A percentile compares a stretch with the other conserved stretches of the same genome.
phyloP scores from a whole-genome alignment of 2,888 invertebrate species.

The Cheilosia grossa region DNA sequence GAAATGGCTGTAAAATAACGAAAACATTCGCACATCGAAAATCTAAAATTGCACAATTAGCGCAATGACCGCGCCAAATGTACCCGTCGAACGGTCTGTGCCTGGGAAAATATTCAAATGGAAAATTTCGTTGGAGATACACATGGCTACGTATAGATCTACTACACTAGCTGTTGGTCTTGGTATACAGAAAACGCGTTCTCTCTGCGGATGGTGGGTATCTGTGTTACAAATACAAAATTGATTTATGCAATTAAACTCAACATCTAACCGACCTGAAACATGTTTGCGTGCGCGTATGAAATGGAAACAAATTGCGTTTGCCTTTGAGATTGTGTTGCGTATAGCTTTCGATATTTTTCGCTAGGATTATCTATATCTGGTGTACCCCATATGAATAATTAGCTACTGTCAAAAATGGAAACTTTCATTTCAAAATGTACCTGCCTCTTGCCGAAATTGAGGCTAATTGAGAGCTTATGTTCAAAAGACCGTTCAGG shows the following conservation, averaged over 20 bases:
- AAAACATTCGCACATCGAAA: slow-evolving; percentile 52
- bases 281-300: slow-evolving; percentile 57
- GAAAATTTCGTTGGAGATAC: slow-evolving; percentile 50
- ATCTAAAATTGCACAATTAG: slow-evolving; percentile 74
- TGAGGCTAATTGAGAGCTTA: slow-evolving; percentile 48
- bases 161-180: not conserved
- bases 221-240: slow-evolving; percentile 66
- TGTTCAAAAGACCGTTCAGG: slow-evolving; percentile 18
- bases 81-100: slow-evolving; percentile 25
- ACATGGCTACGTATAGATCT: not conserved
- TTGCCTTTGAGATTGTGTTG: slow-evolving; percentile 16
- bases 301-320: slow-evolving; percentile 42
- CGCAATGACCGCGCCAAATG: slow-evolving; percentile 72
- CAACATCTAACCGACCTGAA: slow-evolving; percentile 53
- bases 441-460: not conserved
- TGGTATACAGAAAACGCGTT: slow-evolving; percentile 16
- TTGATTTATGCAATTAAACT: slow-evolving; percentile 72
- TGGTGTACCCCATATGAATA: slow-evolving; percentile 13
- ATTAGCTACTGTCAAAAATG: slow-evolving; percentile 56
- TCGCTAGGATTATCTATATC: not conserved
- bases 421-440: slow-evolving; percentile 46
- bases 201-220: slow-evolving; percentile 41
- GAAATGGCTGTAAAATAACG: slow-evolving; percentile 50
- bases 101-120: slow-evolving; percentile 69
- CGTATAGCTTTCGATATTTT: slow-evolving; percentile 20